A percentile compares a stretch with the other conserved stretches of the same genome.
These are phyloP conservation scores for Sisyra terminalis DNA, from an alignment of 2,888 invertebrate genomes.

Conservation along the genomic window DNA sequence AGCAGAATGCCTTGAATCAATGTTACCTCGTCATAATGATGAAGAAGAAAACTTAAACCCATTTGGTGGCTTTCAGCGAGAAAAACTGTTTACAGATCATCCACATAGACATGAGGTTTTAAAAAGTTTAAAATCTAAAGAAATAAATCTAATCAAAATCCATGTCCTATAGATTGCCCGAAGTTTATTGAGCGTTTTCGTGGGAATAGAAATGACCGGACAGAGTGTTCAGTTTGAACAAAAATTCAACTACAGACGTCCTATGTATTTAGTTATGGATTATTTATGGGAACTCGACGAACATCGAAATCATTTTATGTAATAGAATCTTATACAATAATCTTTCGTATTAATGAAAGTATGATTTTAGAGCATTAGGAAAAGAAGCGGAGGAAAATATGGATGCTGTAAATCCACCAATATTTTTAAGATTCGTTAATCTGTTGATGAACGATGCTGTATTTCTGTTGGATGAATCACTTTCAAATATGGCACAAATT, in stretches of 20 bases:
- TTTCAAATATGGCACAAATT: constrained; percentile 77
- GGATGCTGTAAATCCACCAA: constrained; percentile 77
- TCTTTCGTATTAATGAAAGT: neutral
- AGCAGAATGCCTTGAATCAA: constrained; percentile 76
- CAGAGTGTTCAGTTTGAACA: constrained; percentile 92
- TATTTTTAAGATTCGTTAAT: constrained; percentile 90
- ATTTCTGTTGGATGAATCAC: constrained; percentile 82
- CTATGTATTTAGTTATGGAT: constrained; percentile 89
- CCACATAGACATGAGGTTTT: constrained; percentile 48
- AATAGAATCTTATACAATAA: constrained; percentile 11
- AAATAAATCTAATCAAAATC: constrained; percentile 9
- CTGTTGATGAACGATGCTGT: constrained; percentile 95
- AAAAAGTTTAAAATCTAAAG: constrained; percentile 3
- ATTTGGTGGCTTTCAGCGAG: constrained; percentile 40
- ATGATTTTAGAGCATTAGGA: constrained; percentile 47
- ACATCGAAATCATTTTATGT: constrained; percentile 63
- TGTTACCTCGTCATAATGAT: constrained; percentile 57
- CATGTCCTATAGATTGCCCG: constrained; percentile 46
- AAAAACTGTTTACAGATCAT: constrained; percentile 62
- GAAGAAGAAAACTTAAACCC: constrained; percentile 27
- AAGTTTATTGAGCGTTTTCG: constrained; percentile 77
- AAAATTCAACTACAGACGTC: constrained; percentile 89
- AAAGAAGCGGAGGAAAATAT: constrained; percentile 69
- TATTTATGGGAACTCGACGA: constrained; percentile 74
- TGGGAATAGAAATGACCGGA: constrained; percentile 96